Evolutionary conservation across 2,888 invertebrate species (phyloP).

Genomic region (Apomyelois bistriatella): DNA sequence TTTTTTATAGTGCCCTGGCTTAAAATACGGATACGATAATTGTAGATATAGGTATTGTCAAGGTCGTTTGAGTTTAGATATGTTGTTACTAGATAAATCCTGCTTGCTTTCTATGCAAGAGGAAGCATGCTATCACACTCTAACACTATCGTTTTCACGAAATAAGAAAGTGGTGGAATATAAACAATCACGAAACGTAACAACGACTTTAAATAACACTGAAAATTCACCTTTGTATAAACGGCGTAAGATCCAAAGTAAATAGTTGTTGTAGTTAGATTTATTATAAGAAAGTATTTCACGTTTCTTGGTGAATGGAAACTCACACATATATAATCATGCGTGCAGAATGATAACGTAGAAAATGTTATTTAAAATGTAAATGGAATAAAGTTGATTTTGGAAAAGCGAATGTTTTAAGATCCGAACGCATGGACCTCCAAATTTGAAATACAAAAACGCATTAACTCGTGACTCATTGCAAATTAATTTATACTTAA

Average conservation of each 20-base stretch:
- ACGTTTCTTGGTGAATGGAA: constrained; percentile 43
- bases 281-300: constrained; percentile 16
- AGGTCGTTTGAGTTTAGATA: neutral
- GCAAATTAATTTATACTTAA: constrained; percentile 27
- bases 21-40: too few relatives aligned
- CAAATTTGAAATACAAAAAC: constrained; percentile 14
- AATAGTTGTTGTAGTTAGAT: constrained; percentile 11
- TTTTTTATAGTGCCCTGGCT: too few relatives aligned
- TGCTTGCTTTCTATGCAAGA: constrained; percentile 10
- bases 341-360: constrained; percentile 14
- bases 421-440: constrained; percentile 33
- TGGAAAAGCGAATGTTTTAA: constrained; percentile 22
- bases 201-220: neutral
- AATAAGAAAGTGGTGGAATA: constrained; percentile 40
- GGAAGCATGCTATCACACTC: constrained; percentile 8
- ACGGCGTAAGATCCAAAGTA: constrained; percentile 14
- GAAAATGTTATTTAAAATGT: constrained; percentile 15
- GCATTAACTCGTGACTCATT: constrained; percentile 26
- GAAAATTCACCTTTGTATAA: neutral
- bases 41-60: too few relatives aligned
- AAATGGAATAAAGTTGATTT: constrained; percentile 16
- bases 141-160: constrained; percentile 30
- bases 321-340: constrained; percentile 36
- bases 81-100: neutral
- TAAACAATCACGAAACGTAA: constrained; percentile 5